A percentile compares a stretch with the other conserved stretches of the same genome.
Evolutionary conservation across 2,797 vertebrate genomes (phyloP).

Genomic region (Rhinatrema bivittatum): DNA sequence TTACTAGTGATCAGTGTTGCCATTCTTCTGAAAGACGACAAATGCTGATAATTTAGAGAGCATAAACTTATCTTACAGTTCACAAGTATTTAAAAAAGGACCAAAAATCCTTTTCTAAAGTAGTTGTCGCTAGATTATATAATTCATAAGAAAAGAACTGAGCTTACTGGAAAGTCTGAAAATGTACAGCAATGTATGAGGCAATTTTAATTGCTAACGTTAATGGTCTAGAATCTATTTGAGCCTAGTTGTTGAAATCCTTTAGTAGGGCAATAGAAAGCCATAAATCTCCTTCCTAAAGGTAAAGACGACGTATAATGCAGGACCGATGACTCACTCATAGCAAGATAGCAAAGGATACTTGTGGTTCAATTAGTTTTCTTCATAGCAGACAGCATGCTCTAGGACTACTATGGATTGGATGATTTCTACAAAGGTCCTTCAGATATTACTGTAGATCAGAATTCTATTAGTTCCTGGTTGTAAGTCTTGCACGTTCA

Average conservation of each 20-base stretch:
- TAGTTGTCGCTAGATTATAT: conserved; percentile 15
- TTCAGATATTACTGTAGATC: too few species aligned
- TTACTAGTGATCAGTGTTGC: too few species aligned
- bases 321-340: conserved; percentile 3
- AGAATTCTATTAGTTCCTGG: too few species aligned
- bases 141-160: conserved; percentile 7
- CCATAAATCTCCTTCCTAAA: conserved; percentile 6
- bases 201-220: conserved; percentile 5
- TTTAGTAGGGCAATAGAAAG: conserved; percentile 10
- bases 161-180: conserved; percentile 15
- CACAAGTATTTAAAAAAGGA: too few species aligned
- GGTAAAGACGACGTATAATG: not conserved
- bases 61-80: too few species aligned
- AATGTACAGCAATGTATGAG: not conserved
- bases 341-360: conserved; percentile 6
- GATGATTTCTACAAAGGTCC: too few species aligned
- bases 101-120: not conserved
- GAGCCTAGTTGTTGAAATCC: conserved; percentile 15
- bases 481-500: too few species aligned
- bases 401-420: too few species aligned
- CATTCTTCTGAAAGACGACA: too few species aligned
- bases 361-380: not conserved
- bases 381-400: not conserved
- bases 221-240: conserved; percentile 19
- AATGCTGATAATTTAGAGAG: too few species aligned